phyloP scores from a whole-genome alignment of 2,113 vertebrate species.

The Willisornis vidua region DNA sequence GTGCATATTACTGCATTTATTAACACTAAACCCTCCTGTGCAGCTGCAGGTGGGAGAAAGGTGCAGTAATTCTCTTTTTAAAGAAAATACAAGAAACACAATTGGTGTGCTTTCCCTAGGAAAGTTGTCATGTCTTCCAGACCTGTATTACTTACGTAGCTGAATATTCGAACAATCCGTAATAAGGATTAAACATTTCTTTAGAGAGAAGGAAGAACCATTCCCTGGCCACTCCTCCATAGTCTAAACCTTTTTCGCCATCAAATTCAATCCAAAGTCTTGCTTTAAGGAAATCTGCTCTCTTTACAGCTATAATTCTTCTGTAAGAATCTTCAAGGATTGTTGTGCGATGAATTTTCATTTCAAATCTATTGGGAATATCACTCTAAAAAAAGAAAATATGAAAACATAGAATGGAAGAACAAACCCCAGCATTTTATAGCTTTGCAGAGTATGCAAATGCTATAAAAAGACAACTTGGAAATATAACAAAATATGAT shows the following conservation, averaged over 20 bases:
- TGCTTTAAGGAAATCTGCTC: constrained; percentile 91
- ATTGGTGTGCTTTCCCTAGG: not conserved
- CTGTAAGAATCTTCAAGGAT: constrained; percentile 96
- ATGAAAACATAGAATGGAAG: not conserved
- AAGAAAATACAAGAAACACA: not conserved
- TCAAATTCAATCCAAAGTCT: constrained; percentile 98
- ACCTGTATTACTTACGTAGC: constrained; percentile 87
- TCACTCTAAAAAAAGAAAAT: constrained; percentile 78
- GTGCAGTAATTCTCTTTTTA: not conserved
- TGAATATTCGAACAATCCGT: constrained; percentile 97
- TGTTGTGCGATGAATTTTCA: constrained; percentile 89
- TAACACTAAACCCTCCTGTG: not conserved
- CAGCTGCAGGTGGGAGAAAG: not conserved
- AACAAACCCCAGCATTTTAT: not conserved
- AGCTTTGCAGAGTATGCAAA: not conserved
- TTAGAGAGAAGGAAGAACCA: constrained; percentile 99
- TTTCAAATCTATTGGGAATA: constrained; percentile 96
- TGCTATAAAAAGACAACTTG: not conserved
- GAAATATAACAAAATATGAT: not conserved
- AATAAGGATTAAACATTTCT: constrained; percentile 99
- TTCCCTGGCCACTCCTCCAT: constrained; percentile 93
- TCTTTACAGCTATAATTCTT: constrained; percentile 90
- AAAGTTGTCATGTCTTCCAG: not conserved
- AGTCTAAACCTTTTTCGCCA: constrained; percentile 96
- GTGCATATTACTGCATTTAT: not conserved